Evolutionary conservation across 2,888 invertebrate genomes (phyloP).

Genomic region (Loripinus fragilis): DNA sequence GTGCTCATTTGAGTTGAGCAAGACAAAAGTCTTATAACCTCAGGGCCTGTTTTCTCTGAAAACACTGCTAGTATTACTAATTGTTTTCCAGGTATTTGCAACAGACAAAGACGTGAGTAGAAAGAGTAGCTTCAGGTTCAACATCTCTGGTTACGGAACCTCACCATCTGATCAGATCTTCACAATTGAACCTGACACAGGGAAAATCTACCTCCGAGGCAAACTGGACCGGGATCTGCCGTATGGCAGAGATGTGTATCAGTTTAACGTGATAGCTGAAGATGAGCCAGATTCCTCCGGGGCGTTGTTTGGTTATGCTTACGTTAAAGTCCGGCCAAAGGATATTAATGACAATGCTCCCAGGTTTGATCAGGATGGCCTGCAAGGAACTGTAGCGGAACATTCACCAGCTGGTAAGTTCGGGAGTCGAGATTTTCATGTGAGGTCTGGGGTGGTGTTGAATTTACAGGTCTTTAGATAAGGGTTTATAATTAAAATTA

Average conservation of each 20-base stretch:
- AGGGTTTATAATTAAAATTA: no score
- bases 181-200: constrained; percentile 97
- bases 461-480: no score
- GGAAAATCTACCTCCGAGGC: constrained; percentile 96
- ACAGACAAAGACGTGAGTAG: constrained; percentile 98
- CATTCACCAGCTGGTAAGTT: constrained; percentile 92
- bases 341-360: constrained; percentile 99
- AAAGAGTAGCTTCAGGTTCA: constrained; percentile 96
- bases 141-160: constrained; percentile 68
- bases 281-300: constrained; percentile 76
- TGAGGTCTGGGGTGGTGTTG: no score
- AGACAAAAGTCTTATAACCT: no score
- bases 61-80: no score
- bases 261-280: constrained; percentile 81
- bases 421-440: no score
- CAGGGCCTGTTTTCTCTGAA: no score
- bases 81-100: constrained; percentile 96
- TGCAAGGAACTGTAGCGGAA: constrained; percentile 91
- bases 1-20: no score
- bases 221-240: constrained; percentile 98
- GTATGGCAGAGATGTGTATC: constrained; percentile 90
- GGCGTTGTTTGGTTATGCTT: constrained; percentile 90
- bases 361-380: constrained; percentile 86
- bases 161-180: constrained; percentile 86
- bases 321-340: constrained; percentile 98